Percentiles rank a stretch among this genome's conserved stretches.
Conservation (phyloP, 2,888 invertebrate species). For the Philaethria dido region DNA sequence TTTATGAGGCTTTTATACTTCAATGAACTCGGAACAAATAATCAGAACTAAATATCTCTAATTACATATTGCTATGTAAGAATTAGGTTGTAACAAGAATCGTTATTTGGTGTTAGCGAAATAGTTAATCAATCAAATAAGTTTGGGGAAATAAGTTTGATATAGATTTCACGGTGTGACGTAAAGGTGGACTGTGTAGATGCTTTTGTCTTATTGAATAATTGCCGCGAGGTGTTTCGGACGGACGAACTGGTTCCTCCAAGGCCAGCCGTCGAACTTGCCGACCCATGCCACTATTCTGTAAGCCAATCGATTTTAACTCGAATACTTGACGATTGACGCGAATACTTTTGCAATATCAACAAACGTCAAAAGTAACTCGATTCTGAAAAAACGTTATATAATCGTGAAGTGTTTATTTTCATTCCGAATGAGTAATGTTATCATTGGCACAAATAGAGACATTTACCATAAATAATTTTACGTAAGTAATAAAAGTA, state of each 20-base stretch:
- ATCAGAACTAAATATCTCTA: no score
- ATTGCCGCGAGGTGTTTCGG: constrained; percentile 82
- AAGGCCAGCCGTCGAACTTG: constrained; percentile 83
- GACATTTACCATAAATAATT: not conserved
- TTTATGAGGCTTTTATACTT: not conserved
- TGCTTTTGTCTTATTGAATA: constrained; percentile 83
- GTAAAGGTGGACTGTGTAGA: constrained; percentile 68
- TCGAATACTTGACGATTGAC: constrained; percentile 49
- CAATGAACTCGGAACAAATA: no score
- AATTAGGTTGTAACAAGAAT: not conserved
- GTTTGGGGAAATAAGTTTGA: constrained; percentile 24
- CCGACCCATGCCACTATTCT: constrained; percentile 66
- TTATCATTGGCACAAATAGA: not conserved
- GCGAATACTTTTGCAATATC: constrained; percentile 48
- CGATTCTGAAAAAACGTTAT: not conserved
- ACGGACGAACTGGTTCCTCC: constrained; percentile 79
- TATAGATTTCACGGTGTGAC: constrained; percentile 70
- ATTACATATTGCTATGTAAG: not conserved
- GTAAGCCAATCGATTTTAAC: constrained; percentile 57
- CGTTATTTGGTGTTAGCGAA: not conserved
- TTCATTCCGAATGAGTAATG: not conserved
- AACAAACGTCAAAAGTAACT: constrained; percentile 39
- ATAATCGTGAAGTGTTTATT: not conserved
- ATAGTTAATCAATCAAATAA: not conserved
- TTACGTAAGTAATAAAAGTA: constrained; percentile 9